Base-by-base conservation (phyloP, 2,113 vertebrate genomes). In the Gnathonemus longibarbis region DNA sequence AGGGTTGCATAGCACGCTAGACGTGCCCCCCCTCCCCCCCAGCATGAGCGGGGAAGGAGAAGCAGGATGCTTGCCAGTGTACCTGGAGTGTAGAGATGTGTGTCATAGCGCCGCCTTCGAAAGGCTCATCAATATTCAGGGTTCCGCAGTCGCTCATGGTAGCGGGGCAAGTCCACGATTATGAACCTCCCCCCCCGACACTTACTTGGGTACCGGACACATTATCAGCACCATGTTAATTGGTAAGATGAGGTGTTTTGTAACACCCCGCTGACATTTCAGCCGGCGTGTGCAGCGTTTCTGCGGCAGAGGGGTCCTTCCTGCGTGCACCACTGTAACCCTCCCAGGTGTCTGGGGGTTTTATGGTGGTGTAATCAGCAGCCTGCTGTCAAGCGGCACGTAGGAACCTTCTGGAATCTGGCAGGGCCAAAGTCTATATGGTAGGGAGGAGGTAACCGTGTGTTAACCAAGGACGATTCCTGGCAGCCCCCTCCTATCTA, bases 381-480 rank as follows among this genome's bases (percentile, higher is more conserved):
- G 74, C 35, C 70, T 10, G 13, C 31, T 39, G 13, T 77, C 31
- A 4, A 2, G 15, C 15, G 11, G 70, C 31, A 39, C 70, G 2
- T 35, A 39, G 70, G 70, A 66, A 66, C 62, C 62, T 66, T 66
- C n/a, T 66, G 62, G 10, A 66, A 66, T 31, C 62, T 11, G n/a
- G n/a, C 35, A 83, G 13, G 39, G 39, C 77, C n/a, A 27, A 83
- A 17, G 77, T 83, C 17, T 83, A 21, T 39, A 19, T 10, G 42
- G 9, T 17, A 24, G 83, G 21, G 45, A 17, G 83, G 19, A 17
- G 7, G 39, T 95, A 93, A 95, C 94, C 93, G 91, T 87, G 93
- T 95, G 94, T 96, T 95, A 95, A 96, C 94, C 95, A 94, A 92
- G 93, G 93, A 92, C 90, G 92, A 92, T 93, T 93, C 94, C 93